Evolutionary conservation across 1,140 invertebrate species (phyloP), one percentile per base, ranked within the genome.

Genomic region (Plectus sambesii): DNA sequence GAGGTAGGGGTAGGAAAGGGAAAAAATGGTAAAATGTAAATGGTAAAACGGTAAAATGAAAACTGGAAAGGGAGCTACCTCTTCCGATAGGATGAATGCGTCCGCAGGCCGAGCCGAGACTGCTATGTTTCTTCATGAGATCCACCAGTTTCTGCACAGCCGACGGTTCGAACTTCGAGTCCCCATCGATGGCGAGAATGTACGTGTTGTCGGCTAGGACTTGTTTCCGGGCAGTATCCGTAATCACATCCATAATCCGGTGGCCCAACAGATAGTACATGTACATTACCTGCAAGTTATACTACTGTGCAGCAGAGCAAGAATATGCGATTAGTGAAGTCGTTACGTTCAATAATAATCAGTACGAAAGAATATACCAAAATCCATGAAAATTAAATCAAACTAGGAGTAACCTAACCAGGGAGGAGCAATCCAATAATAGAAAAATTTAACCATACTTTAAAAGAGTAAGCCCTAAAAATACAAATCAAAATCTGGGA

Each of bases 191-290:
- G 2, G 76, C 75, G 25, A 77, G 57, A 6, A 77, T 58, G 50
- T 72, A 77, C 0, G 76, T 77, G 55, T 79, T 78, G 47, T 76
- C 69, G 3, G 77, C 75, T 51, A 66, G 61, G 0, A 63, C 55
- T 37, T 72, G 71, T 53, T 72, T 71, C 49, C 70, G 57, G 23
- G 68, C 56, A 4, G 62, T 59, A 69, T 68, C 39, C 55, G 63
- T 46, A 37, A 55, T 60, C 17, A 58, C 48, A 44, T 75, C 70
- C 61, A 78, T 74, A 17, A 80, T 67, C 19, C 73, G 65, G 55
- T 76, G 74, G 0, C 77, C 77, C 9, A 79, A 70, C 5, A 79
- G 60, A 56, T 79, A 80, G 60, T 80, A 79, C 77, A 79, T 80
- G 62, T 79, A 80, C 78, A 80, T 79, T n/a, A 78, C 74, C 75